Conservation (phyloP, 2,113 vertebrate species). For the Haemorhous mexicanus region DNA sequence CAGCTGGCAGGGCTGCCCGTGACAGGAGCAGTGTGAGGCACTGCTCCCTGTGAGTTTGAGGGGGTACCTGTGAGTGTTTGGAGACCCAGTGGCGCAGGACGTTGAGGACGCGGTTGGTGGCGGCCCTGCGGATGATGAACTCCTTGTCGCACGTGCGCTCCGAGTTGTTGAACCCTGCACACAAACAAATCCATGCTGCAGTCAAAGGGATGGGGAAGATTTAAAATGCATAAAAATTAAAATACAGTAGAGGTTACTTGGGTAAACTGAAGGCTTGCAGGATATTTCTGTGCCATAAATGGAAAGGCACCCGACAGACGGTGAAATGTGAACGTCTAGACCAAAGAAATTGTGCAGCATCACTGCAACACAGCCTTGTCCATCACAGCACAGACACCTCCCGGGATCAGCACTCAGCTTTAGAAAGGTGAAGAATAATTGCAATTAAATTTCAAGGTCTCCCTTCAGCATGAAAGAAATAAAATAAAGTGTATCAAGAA, state of each 20-base stretch:
- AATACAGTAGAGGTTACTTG: accelerated
- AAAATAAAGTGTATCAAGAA: neutral
- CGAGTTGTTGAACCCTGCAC: slow-evolving; percentile 87
- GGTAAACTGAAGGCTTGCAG: neutral
- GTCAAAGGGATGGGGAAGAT: neutral
- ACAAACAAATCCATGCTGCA: neutral
- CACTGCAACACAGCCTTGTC: neutral
- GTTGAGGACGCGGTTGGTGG: slow-evolving; percentile 97
- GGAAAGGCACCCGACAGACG: accelerated
- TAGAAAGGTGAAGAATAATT: neutral
- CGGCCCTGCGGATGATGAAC: slow-evolving; percentile 96
- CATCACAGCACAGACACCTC: neutral
- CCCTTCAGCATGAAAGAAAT: neutral
- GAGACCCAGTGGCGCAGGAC: slow-evolving; percentile 99
- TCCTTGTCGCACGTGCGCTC: slow-evolving; percentile 97
- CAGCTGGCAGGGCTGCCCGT: neutral
- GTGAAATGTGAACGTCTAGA: neutral
- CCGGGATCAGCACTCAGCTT: neutral
- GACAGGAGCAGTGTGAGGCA: accelerated
- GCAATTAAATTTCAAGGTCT: neutral
- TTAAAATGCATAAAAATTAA: neutral
- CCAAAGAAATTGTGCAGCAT: neutral
- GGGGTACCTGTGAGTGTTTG: slow-evolving; percentile 93
- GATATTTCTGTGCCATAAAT: neutral
- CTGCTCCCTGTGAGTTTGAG: neutral